These are phyloP conservation scores for Corythaeola cristata DNA, from an alignment of 2,113 vertebrate species.

Conservation along the genomic window DNA sequence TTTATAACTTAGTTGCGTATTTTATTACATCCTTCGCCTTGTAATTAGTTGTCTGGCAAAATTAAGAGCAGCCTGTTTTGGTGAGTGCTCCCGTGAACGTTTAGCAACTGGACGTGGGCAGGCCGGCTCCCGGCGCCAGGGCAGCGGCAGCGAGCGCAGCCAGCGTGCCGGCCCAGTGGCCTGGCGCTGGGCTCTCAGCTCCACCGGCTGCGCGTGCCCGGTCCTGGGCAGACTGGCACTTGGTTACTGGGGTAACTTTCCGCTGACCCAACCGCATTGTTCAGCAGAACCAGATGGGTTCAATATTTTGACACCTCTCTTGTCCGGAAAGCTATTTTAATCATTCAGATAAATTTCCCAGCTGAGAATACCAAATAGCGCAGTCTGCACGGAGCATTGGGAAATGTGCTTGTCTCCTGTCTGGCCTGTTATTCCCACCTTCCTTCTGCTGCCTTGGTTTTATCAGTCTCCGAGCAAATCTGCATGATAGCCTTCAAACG, in stretches of 20 bases:
- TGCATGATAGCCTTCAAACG: neutral
- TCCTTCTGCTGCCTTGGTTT: neutral
- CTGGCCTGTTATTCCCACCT: neutral
- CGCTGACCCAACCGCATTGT: neutral
- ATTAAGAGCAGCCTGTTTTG: conserved; percentile 65
- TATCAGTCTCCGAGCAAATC: neutral
- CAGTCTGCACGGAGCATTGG: rapidly evolving
- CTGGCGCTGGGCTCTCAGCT: neutral
- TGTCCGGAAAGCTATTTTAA: conserved; percentile 8
- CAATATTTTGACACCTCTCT: conserved; percentile 11
- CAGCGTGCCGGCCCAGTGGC: neutral
- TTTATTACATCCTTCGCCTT: conserved; percentile 38
- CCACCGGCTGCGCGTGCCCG: neutral
- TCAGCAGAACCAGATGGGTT: neutral
- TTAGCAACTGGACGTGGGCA: neutral
- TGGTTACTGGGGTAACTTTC: neutral
- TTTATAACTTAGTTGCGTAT: conserved; percentile 51
- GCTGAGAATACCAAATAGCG: neutral
- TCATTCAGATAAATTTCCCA: neutral
- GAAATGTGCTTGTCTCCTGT: neutral
- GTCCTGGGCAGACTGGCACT: neutral
- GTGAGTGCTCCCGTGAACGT: conserved; percentile 5
- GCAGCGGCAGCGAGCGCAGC: too few species aligned
- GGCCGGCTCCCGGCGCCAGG: too few species aligned
- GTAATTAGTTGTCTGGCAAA: conserved; percentile 71